Evolutionary conservation across 2,888 invertebrate species (phyloP).

Genomic region (Mythimna ferrago): DNA sequence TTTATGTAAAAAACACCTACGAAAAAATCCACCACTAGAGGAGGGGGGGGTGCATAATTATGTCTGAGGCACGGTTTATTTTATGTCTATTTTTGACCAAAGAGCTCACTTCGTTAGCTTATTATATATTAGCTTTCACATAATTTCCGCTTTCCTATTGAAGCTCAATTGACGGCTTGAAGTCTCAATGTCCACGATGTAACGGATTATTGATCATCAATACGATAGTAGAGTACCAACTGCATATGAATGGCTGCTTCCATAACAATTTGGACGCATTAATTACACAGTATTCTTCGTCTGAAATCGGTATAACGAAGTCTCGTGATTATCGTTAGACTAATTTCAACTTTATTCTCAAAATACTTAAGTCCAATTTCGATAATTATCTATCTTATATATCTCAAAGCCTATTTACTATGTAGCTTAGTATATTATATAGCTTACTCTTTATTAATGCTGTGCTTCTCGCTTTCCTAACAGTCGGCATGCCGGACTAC

Average conservation of each 20-base stretch:
- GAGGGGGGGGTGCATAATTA: too few relatives aligned
- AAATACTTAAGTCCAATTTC: too few relatives aligned
- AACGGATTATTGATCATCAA: too few relatives aligned
- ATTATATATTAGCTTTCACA: constrained; percentile 17
- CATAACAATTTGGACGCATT: too few relatives aligned
- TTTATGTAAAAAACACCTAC: too few relatives aligned
- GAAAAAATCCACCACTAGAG: too few relatives aligned
- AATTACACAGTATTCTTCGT: too few relatives aligned
- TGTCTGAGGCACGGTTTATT: not conserved
- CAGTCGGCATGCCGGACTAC: constrained; percentile 90
- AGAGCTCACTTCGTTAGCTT: not conserved
- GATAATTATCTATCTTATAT: not conserved
- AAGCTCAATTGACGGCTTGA: not conserved
- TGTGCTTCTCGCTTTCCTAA: constrained; percentile 71
- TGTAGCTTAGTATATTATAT: constrained; percentile 23
- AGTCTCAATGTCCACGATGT: not conserved
- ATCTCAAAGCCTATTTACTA: not conserved
- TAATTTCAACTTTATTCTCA: too few relatives aligned
- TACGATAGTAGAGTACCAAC: too few relatives aligned
- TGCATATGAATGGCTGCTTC: too few relatives aligned
- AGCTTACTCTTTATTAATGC: constrained; percentile 67
- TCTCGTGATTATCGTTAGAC: too few relatives aligned
- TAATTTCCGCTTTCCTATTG: not conserved
- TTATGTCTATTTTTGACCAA: not conserved
- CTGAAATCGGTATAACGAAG: too few relatives aligned